A percentile compares a stretch with the other conserved stretches of the same genome.
These are phyloP conservation scores for Bursaphelenchus mucronatus DNA, from an alignment of 1,140 invertebrate species.

Conservation along the genomic window DNA sequence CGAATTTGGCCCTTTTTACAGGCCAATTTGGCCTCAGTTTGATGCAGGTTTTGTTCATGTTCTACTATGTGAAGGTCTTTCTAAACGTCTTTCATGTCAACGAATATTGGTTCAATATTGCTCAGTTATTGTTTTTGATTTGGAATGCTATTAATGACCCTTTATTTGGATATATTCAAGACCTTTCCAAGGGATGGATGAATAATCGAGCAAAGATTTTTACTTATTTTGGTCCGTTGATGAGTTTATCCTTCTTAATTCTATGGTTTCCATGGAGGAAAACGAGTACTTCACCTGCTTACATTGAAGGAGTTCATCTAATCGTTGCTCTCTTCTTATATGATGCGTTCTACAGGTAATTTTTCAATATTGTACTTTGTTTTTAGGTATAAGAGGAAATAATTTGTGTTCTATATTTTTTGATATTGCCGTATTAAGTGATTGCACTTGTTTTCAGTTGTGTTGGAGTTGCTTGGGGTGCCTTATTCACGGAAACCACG, in stretches of 20 bases:
- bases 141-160: slow-evolving; percentile 65
- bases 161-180: slow-evolving; percentile 62
- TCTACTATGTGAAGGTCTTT: slow-evolving; percentile 60
- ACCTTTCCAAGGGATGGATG: slow-evolving; percentile 49
- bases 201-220: slow-evolving; percentile 61
- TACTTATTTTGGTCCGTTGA: slow-evolving; percentile 61
- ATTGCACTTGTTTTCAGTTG: slow-evolving; percentile 46
- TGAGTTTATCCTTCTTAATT: slow-evolving; percentile 61
- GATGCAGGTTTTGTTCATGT: slow-evolving; percentile 49
- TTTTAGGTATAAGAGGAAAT: slow-evolving; percentile 1
- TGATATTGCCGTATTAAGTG: slow-evolving; percentile 15
- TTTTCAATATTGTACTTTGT: slow-evolving; percentile 13
- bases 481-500: slow-evolving; percentile 62
- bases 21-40: slow-evolving; percentile 47
- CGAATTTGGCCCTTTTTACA: slow-evolving; percentile 40
- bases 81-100: slow-evolving; percentile 62
- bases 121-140: slow-evolving; percentile 62
- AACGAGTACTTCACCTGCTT: slow-evolving; percentile 27
- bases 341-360: slow-evolving; percentile 63
- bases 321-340: slow-evolving; percentile 62
- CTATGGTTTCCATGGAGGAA: slow-evolving; percentile 63
- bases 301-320: slow-evolving; percentile 62
- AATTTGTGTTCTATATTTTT: too few species aligned
- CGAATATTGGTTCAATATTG: slow-evolving; percentile 63
- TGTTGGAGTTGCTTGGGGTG: slow-evolving; percentile 61